phyloP scores from a whole-genome alignment of 2,888 invertebrate genomes.

The Tholera decimalis region DNA sequence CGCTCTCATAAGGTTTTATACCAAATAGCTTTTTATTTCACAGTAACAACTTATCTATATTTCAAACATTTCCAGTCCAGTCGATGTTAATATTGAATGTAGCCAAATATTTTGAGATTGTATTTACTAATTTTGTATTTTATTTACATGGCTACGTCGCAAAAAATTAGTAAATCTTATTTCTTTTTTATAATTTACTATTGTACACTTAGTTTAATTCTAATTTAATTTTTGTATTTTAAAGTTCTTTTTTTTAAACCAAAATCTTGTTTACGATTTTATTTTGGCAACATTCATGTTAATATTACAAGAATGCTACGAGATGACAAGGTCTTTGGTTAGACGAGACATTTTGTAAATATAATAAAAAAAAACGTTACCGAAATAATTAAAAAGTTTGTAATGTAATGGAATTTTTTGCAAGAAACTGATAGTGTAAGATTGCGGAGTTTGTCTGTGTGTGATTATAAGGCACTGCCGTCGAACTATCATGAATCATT shows the following conservation, averaged over 20 bases:
- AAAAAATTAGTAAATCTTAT: conserved; percentile 49
- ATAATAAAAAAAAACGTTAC: conserved; percentile 78
- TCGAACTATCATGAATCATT: neutral
- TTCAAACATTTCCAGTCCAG: conserved; percentile 56
- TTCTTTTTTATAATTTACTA: conserved; percentile 31
- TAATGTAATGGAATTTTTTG: conserved; percentile 74
- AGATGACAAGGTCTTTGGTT: conserved; percentile 56
- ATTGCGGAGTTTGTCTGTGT: conserved; percentile 60
- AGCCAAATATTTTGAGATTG: conserved; percentile 50
- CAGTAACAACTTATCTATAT: conserved; percentile 29
- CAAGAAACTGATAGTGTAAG: conserved; percentile 75
- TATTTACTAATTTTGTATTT: conserved; percentile 58
- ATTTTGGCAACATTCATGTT: conserved; percentile 63
- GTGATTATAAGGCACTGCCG: conserved; percentile 35
- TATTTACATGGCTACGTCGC: conserved; percentile 42
- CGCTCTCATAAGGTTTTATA: conserved; percentile 31
- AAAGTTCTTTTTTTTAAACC: conserved; percentile 3
- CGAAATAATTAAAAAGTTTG: conserved; percentile 70
- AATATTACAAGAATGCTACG: conserved; percentile 59
- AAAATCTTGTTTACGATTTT: conserved; percentile 10
- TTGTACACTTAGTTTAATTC: conserved; percentile 38
- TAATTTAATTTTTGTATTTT: conserved; percentile 25
- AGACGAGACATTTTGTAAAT: conserved; percentile 78
- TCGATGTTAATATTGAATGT: conserved; percentile 64
- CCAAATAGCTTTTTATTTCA: conserved; percentile 32